Base-by-base conservation (phyloP, 2,888 invertebrate species). In the Trichopoda pennipes region DNA sequence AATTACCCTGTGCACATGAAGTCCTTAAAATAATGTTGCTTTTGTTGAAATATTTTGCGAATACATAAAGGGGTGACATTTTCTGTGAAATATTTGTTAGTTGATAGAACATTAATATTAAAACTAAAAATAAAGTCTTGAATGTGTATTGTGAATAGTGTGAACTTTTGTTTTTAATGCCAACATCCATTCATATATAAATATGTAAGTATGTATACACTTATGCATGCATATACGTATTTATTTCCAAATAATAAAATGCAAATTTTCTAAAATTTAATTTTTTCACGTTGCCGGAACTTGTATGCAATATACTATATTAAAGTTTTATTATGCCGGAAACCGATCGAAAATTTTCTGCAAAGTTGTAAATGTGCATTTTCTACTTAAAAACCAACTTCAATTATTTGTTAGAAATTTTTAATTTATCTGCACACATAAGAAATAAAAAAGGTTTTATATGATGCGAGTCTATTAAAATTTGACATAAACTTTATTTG, bases 1-100 rank as follows among this genome's bases (percentile, higher is more conserved):
- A 90, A 89, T 89, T 88, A 88, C 86, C 84, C 84, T 56, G 12
- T 76, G 16, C 69, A 60, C 58, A 64, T 64, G 66, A 74, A 72
- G 44, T 68, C 69, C 44, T 53, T 77, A 60, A 38, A 44, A 51
- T 49, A 70, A 70, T 60, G 64, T 60, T 42, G 53, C 56, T 47
- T 44, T 56, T 69, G 60, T 61, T 72, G 35, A 51, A 49, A 51
- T 49, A 73, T 55, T 80, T 80, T 61, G 55, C 60, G 60, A 76
- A 72, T 17, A 47, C 49, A 51, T 42, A 68, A 69, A 53, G 3
- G 10, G 38, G 17, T 10, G n/a, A 42, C 12, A 12, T 2, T 38
- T 28, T 28, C 28, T 28, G 28, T 28, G 7, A 28, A 28, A 28
- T 4, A 6, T 28, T 4, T 7, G 28, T 38, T 38, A 12, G 38